Evolutionary conservation across 2,888 invertebrate genomes (phyloP).

Genomic region (Drosophila acutilabella): DNA sequence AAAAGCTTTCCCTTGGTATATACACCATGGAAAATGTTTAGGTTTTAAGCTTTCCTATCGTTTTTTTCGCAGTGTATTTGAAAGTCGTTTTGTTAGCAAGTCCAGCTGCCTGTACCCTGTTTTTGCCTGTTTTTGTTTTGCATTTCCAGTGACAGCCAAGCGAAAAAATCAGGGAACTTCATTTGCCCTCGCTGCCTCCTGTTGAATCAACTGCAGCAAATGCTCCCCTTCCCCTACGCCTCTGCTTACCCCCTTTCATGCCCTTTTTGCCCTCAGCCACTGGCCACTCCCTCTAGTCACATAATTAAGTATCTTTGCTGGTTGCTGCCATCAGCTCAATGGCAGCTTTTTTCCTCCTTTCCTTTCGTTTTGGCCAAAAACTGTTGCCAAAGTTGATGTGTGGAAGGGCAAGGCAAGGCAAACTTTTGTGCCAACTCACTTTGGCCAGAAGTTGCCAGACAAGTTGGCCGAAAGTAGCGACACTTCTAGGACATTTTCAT

Average conservation of each 20-base stretch:
- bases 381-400: conserved; percentile 54
- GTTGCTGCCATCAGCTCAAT: conserved; percentile 20
- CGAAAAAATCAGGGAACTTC: conserved; percentile 9
- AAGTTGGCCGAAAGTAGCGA: conserved; percentile 40
- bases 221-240: too few relatives aligned
- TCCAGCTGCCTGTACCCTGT: neutral
- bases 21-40: too few relatives aligned
- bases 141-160: conserved; percentile 50
- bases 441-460: conserved; percentile 52
- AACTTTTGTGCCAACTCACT: conserved; percentile 55
- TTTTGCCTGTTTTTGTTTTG: conserved; percentile 29
- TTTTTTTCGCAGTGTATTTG: neutral
- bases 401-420: conserved; percentile 42
- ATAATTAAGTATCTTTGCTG: conserved; percentile 53
- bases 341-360: neutral
- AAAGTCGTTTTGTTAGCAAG: neutral
- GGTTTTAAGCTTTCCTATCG: neutral
- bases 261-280: neutral
- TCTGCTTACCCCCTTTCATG: neutral
- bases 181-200: conserved; percentile 7
- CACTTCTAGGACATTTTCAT: conserved; percentile 36
- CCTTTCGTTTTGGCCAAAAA: conserved; percentile 29
- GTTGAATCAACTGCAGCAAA: conserved; percentile 13
- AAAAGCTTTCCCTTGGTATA: too few relatives aligned
- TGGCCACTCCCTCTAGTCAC: conserved; percentile 12